Conservation (phyloP, 2,113 vertebrate species). For the Odobenus rosmarus region DNA sequence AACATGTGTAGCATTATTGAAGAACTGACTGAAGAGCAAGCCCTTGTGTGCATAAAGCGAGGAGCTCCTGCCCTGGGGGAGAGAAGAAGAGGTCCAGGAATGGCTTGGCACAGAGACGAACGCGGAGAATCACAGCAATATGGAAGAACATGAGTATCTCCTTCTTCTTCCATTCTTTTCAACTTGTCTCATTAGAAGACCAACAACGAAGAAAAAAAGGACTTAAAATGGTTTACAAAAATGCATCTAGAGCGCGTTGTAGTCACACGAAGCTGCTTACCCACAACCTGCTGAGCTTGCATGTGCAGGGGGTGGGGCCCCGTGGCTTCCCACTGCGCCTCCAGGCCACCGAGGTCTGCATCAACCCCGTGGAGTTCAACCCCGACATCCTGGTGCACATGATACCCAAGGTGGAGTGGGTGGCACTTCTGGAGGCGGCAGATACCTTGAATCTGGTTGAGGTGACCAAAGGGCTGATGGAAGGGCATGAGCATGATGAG, state of each 20-base stretch:
- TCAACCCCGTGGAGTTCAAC: constrained; percentile 93
- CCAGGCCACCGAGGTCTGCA: constrained; percentile 93
- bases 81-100: too few species aligned
- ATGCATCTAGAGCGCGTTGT: fast-evolving
- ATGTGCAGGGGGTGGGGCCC: constrained; percentile 91
- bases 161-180: neutral
- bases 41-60: neutral
- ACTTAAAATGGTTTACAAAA: neutral
- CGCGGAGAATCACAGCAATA: neutral
- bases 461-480: constrained; percentile 85
- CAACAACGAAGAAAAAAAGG: neutral
- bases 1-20: neutral
- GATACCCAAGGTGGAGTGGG: constrained; percentile 95
- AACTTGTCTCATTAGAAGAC: neutral
- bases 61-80: neutral
- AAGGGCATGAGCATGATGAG: constrained; percentile 89
- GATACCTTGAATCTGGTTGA: constrained; percentile 89
- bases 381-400: constrained; percentile 92
- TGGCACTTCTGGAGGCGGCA: constrained; percentile 90
- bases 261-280: constrained; percentile 90
- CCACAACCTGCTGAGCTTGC: constrained; percentile 93
- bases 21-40: neutral
- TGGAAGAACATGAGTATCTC: neutral
- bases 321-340: constrained; percentile 92
- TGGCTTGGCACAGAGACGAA: neutral